Conservation (phyloP, 2,888 invertebrate genomes). For the Graphium colonna region DNA sequence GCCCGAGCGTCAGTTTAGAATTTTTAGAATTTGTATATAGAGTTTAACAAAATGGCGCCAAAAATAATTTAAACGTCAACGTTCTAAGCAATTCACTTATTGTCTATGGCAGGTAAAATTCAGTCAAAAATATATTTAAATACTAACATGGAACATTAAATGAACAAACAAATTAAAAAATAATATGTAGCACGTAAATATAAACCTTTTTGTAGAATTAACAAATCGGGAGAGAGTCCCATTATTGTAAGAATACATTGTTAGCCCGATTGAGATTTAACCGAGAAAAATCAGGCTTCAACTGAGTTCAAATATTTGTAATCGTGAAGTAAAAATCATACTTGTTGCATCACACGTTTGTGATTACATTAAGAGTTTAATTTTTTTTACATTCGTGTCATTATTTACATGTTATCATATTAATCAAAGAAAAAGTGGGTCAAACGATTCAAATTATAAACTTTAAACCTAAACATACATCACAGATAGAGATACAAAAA, state of each 20-base stretch:
- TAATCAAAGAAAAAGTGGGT: slow-evolving; percentile 36
- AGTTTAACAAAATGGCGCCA: slow-evolving; percentile 31
- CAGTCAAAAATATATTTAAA: slow-evolving; percentile 67
- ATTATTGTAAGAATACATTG: slow-evolving; percentile 3
- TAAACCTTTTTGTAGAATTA: slow-evolving; percentile 24
- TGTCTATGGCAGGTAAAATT: slow-evolving; percentile 75
- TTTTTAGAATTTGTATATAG: slow-evolving; percentile 52
- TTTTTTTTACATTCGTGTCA: slow-evolving; percentile 22
- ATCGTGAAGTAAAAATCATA: slow-evolving; percentile 11
- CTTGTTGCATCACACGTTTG: background rate
- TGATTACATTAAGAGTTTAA: slow-evolving; percentile 20
- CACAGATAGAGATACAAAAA: slow-evolving; percentile 73
- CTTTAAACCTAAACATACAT: slow-evolving; percentile 77
- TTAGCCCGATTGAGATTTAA: background rate
- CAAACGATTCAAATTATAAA: slow-evolving; percentile 65
- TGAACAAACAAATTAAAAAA: slow-evolving; percentile 54
- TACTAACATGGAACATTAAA: slow-evolving; percentile 54
- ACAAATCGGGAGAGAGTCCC: slow-evolving; percentile 16
- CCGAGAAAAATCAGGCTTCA: slow-evolving; percentile 10
- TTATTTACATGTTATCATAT: slow-evolving; percentile 29
- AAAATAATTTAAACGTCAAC: slow-evolving; percentile 44
- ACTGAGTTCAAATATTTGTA: slow-evolving; percentile 9
- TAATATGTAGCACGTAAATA: slow-evolving; percentile 40
- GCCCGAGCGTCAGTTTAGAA: slow-evolving; percentile 59
- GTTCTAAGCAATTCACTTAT: slow-evolving; percentile 66